phyloP scores from a whole-genome alignment of 2,888 invertebrate species.

The Conops quadrifasciatus region DNA sequence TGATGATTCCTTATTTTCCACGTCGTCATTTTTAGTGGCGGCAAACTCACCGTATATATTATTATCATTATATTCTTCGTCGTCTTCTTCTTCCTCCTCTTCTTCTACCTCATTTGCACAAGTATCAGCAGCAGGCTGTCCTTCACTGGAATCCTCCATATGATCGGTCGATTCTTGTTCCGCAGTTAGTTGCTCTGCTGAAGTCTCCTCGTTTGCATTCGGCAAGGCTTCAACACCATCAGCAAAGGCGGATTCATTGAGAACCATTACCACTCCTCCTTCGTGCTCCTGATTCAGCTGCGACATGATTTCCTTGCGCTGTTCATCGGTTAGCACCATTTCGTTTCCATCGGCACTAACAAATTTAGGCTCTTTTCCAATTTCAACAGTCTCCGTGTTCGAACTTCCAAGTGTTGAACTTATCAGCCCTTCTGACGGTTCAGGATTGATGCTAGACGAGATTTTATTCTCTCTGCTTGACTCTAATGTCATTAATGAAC shows the following conservation, averaged over 20 bases:
- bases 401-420: conserved; percentile 19
- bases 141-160: conserved; percentile 45
- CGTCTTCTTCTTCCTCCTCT: conserved; percentile 45
- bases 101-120: conserved; percentile 34
- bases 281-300: conserved; percentile 63
- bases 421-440: conserved; percentile 26
- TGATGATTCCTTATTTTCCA: conserved; percentile 36
- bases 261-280: conserved; percentile 64
- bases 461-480: conserved; percentile 69
- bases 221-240: conserved; percentile 35
- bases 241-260: conserved; percentile 52
- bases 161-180: conserved; percentile 42
- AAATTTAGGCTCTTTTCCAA: conserved; percentile 63
- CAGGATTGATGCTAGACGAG: conserved; percentile 69
- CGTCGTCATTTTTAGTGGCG: conserved; percentile 33
- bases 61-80: conserved; percentile 53
- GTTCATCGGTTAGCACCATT: conserved; percentile 63
- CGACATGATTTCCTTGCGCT: conserved; percentile 63
- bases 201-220: conserved; percentile 39
- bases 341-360: conserved; percentile 67
- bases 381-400: conserved; percentile 24
- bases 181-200: conserved; percentile 30
- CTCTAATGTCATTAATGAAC: conserved; percentile 49
- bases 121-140: conserved; percentile 41
- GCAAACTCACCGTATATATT: conserved; percentile 56